Evolutionary conservation across 1,140 invertebrate genomes (phyloP).

Genomic region (Leptinotarsa texana): DNA sequence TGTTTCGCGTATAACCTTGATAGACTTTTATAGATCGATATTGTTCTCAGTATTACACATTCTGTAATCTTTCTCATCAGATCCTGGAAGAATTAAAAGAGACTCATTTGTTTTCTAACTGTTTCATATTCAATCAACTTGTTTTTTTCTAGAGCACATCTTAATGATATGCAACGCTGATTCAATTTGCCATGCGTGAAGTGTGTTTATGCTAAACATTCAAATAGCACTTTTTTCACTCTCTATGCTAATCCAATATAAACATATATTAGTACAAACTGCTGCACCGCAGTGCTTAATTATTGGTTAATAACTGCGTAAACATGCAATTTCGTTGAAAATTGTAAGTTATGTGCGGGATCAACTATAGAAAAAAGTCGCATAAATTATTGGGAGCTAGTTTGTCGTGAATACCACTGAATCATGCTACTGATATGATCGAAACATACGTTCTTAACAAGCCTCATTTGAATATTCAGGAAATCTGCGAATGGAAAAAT

Average conservation of each 20-base stretch:
- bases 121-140: background rate
- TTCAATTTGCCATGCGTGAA: background rate
- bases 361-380: background rate
- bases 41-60: too few relatives aligned
- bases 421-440: constrained; percentile 8
- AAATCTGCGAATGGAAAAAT: background rate
- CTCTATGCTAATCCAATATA: constrained; percentile 1
- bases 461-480: constrained; percentile 5
- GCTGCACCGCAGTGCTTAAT: background rate
- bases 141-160: background rate
- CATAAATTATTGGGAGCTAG: constrained; percentile 3
- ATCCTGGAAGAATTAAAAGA: too few relatives aligned
- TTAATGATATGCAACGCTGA: constrained; percentile 4
- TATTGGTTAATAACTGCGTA: background rate
- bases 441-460: constrained; percentile 4
- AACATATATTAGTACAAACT: constrained; percentile 4
- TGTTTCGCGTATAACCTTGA: too few relatives aligned
- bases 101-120: background rate
- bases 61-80: too few relatives aligned
- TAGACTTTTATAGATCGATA: too few relatives aligned
- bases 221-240: background rate
- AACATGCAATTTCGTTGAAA: constrained; percentile 1
- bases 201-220: constrained; percentile 5
- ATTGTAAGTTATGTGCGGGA: background rate
- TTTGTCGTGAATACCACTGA: background rate